phyloP scores from a whole-genome alignment of 2,113 vertebrate genomes.

The Spizaetus ornatus region DNA sequence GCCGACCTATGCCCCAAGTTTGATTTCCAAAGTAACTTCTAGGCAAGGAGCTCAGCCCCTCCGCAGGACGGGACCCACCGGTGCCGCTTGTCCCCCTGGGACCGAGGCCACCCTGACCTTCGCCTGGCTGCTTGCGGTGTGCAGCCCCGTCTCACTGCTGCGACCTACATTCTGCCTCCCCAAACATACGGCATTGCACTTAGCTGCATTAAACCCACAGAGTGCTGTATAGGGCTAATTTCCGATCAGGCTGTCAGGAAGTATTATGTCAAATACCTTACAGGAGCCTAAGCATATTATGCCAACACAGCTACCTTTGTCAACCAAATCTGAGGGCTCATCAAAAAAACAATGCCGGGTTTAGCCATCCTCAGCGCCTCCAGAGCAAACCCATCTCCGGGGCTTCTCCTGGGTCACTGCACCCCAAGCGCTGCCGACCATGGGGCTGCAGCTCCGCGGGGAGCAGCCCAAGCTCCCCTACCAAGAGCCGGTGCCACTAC shows the following conservation, averaged over 20 bases:
- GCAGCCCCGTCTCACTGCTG: neutral
- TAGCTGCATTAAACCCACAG: constrained; percentile 1
- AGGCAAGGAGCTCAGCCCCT: neutral
- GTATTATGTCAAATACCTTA: constrained; percentile 44
- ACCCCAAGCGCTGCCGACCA: fast-evolving
- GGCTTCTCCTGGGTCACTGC: neutral
- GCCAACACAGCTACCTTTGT: constrained; percentile 26
- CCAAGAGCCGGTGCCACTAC: neutral
- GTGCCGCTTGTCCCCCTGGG: neutral
- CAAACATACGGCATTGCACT: neutral
- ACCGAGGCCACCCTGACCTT: neutral
- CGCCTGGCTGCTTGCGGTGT: fast-evolving
- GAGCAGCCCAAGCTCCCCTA: neutral
- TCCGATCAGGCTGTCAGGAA: constrained; percentile 1
- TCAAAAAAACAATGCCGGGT: neutral
- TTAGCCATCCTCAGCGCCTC: neutral
- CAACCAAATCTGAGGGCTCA: constrained; percentile 9
- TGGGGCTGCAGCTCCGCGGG: neutral
- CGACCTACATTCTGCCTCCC: constrained; percentile 20
- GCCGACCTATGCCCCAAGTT: neutral
- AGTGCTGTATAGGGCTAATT: constrained; percentile 26
- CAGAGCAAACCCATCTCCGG: neutral
- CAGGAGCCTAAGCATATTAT: constrained; percentile 34
- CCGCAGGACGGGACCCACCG: fast-evolving
- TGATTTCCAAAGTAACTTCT: neutral